These are phyloP conservation scores for Danio aesculapii DNA, from an alignment of 2,797 vertebrate genomes.

Conservation along the genomic window DNA sequence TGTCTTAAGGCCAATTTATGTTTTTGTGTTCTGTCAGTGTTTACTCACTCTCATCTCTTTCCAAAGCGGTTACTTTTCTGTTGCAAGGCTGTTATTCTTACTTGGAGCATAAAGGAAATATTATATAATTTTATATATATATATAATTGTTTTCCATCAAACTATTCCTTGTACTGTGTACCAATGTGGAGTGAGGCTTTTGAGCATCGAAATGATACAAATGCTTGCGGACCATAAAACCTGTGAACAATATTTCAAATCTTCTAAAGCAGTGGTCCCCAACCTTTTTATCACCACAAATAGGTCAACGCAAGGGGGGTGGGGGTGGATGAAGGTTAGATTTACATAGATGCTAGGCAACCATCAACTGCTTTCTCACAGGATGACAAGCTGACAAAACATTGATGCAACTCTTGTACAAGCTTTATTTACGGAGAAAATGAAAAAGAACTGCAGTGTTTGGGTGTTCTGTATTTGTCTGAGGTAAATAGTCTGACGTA, in stretches of 20 bases:
- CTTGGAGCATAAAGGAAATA: neutral
- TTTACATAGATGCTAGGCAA: no score
- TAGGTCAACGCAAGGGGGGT: no score
- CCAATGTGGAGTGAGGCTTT: neutral
- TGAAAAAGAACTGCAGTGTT: no score
- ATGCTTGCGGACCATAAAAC: neutral
- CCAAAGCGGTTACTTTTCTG: neutral
- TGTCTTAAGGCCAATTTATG: neutral
- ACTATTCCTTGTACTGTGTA: neutral
- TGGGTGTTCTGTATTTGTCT: no score
- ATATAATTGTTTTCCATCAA: neutral
- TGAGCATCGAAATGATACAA: neutral
- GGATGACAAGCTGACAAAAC: no score
- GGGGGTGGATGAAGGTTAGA: no score
- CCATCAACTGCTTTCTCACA: no score
- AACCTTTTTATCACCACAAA: no score
- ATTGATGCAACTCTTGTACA: no score
- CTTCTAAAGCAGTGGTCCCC: neutral
- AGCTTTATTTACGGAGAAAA: no score
- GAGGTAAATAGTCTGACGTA: no score
- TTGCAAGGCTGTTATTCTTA: neutral
- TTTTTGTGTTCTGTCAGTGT: neutral
- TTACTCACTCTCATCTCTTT: neutral
- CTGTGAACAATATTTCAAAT: neutral
- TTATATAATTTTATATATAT: neutral